Percentiles rank a stretch among this genome's conserved stretches.
phyloP scores from a whole-genome alignment of 2,797 vertebrate species.

The Oceanodroma leucorhoa region DNA sequence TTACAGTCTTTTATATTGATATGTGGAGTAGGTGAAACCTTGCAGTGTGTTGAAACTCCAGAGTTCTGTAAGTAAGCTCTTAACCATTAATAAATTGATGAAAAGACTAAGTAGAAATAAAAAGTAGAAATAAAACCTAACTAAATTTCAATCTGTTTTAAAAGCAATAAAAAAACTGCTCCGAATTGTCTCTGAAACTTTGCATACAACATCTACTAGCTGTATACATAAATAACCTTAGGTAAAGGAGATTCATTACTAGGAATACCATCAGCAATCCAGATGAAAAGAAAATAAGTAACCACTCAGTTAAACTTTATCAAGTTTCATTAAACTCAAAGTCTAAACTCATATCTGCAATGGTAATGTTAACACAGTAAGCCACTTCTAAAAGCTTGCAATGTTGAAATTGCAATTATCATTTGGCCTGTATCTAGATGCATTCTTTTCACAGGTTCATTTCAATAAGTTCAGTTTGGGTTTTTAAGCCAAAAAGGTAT shows the following conservation, averaged over 20 bases:
- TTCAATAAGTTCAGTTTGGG: neutral
- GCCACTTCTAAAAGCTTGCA: slow-evolving; percentile 23
- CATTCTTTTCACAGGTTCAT: neutral
- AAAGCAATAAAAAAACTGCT: slow-evolving; percentile 73
- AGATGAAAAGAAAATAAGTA: slow-evolving; percentile 80
- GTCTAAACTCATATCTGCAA: slow-evolving; percentile 73
- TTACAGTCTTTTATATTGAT: neutral
- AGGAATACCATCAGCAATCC: slow-evolving; percentile 79
- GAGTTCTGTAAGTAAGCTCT: neutral
- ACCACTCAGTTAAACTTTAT: slow-evolving; percentile 78
- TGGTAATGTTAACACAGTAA: slow-evolving; percentile 73
- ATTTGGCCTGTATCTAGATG: neutral
- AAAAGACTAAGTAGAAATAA: no score
- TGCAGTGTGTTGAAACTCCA: neutral
- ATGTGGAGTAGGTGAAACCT: neutral
- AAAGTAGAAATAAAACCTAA: neutral
- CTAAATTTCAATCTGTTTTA: neutral
- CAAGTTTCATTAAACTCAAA: slow-evolving; percentile 85
- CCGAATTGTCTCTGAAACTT: slow-evolving; percentile 73
- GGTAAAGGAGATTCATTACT: slow-evolving; percentile 82
- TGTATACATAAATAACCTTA: slow-evolving; percentile 58
- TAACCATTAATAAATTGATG: neutral
- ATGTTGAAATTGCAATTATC: neutral
- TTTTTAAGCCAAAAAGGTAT: neutral
- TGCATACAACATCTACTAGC: slow-evolving; percentile 70